Evolutionary conservation across 2,888 invertebrate species (phyloP).

Genomic region (Tholera decimalis): DNA sequence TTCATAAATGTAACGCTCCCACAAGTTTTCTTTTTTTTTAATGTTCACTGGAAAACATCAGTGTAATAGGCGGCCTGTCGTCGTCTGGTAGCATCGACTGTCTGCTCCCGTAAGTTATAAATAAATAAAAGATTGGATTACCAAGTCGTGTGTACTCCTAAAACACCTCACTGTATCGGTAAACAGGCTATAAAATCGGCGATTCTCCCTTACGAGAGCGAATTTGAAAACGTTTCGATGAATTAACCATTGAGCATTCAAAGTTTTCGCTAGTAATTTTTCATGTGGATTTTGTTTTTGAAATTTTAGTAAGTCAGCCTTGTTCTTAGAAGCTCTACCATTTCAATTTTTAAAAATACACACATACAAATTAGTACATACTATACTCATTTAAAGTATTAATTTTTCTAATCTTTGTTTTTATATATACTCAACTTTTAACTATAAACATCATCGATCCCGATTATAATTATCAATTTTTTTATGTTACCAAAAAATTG

Average conservation of each 20-base stretch:
- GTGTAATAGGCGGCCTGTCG: constrained; percentile 29
- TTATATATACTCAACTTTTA: too few species aligned
- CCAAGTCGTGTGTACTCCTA: constrained; percentile 55
- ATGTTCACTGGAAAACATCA: constrained; percentile 12
- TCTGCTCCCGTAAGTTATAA: constrained; percentile 59
- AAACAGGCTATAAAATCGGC: constrained; percentile 68
- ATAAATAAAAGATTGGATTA: constrained; percentile 73
- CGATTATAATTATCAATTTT: too few species aligned
- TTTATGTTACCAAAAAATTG: too few species aligned
- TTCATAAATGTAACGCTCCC: too few species aligned
- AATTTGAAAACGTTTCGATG: constrained; percentile 67
- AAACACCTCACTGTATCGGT: constrained; percentile 63
- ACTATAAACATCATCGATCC: too few species aligned
- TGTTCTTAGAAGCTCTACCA: too few species aligned
- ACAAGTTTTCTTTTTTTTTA: too few species aligned
- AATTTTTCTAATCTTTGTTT: too few species aligned
- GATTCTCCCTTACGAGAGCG: constrained; percentile 47
- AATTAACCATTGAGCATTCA: constrained; percentile 65
- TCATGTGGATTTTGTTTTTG: neutral
- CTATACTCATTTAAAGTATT: too few species aligned
- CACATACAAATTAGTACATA: too few species aligned
- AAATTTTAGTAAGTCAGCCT: too few species aligned
- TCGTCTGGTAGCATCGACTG: constrained; percentile 46
- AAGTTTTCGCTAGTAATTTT: constrained; percentile 27
- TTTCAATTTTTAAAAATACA: too few species aligned